A percentile compares a stretch with the other conserved stretches of the same genome.
Conservation (phyloP, 2,888 invertebrate genomes). For the Melinaea marsaeus region DNA sequence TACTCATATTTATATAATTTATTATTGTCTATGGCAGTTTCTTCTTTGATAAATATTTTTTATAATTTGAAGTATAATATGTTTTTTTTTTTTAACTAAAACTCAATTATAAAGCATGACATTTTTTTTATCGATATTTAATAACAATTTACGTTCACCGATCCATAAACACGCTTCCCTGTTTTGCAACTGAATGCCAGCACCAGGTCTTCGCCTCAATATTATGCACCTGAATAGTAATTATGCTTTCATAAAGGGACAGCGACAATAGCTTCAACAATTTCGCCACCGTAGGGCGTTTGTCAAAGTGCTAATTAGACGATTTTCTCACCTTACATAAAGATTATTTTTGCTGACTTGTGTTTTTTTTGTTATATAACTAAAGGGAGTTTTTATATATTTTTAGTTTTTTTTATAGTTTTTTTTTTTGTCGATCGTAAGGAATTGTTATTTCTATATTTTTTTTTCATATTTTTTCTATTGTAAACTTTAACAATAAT, state of each 20-base stretch:
- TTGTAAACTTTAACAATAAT: too few species aligned
- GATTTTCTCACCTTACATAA: constrained; percentile 70
- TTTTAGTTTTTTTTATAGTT: constrained; percentile 9
- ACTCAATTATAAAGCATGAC: constrained; percentile 65
- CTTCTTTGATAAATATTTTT: not conserved
- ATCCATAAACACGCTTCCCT: constrained; percentile 59
- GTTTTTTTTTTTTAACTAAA: constrained; percentile 21
- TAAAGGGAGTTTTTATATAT: constrained; percentile 16
- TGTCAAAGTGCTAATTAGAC: constrained; percentile 64
- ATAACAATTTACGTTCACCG: constrained; percentile 59
- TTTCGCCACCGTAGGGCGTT: constrained; percentile 51
- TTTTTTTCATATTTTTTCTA: too few species aligned
- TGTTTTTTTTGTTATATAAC: constrained; percentile 21
- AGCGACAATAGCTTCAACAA: constrained; percentile 56
- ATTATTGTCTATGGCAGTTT: too few species aligned
- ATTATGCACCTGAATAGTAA: constrained; percentile 68
- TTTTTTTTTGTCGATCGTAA: not conserved
- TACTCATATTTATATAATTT: too few species aligned
- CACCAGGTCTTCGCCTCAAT: constrained; percentile 44
- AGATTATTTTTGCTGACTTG: constrained; percentile 46
- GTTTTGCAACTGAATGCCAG: constrained; percentile 62
- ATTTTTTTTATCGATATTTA: constrained; percentile 45
- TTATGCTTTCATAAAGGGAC: constrained; percentile 60
- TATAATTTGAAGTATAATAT: not conserved
- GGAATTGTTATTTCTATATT: not conserved